Evolutionary conservation across 2,113 vertebrate genomes (phyloP), one percentile per base, ranked within the genome.

Genomic region (Mellivora capensis): DNA sequence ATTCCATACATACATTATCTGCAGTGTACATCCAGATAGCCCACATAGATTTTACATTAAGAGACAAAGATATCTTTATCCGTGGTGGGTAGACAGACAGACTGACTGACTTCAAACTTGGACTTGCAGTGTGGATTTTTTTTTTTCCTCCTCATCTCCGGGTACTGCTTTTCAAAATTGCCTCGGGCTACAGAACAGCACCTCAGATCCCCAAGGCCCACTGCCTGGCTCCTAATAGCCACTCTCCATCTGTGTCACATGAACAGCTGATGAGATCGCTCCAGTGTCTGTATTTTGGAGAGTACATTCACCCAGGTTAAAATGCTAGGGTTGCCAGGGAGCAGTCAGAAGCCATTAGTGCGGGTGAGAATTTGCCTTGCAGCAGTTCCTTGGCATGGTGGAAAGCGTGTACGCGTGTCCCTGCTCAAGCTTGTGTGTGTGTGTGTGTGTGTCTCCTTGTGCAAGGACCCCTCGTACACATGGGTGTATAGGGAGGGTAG

Each of bases 271-370:
- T 99, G 99, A 99, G 99, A 99, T 99, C 98, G 99, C 99, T 99
- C 99, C 99, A 99, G 99, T 99, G 99, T 99, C 99, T 98, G 99
- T 99, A 98, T 99, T 99, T 99, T 99, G 99, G 99, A 99, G 99
- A 99, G 99, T 99, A 99, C 99, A 99, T 99, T 99, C 98, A 99
- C 99, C 99, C 99, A 99, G 99, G 99, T 99, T 99, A 99, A 99
- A 99, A 99, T 99, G 99, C 99, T 99, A 98, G 99, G 99, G 99
- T 99, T 99, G 99, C 99, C 99, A 99, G 99, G 99, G 99, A 99
- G 99, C 99, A 99, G 99, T 99, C 99, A 99, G 99, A 99, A 99
- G 99, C 99, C 99, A 99, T 99, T 99, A 99, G 99, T 99, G 99
- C 99, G 99, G 99, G 99, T 99, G 99, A 99, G 99, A 99, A 99